Percentiles rank a stretch among this genome's conserved stretches.
Evolutionary conservation across 2,888 invertebrate genomes (phyloP).

Genomic region (Thereva nobilitata): DNA sequence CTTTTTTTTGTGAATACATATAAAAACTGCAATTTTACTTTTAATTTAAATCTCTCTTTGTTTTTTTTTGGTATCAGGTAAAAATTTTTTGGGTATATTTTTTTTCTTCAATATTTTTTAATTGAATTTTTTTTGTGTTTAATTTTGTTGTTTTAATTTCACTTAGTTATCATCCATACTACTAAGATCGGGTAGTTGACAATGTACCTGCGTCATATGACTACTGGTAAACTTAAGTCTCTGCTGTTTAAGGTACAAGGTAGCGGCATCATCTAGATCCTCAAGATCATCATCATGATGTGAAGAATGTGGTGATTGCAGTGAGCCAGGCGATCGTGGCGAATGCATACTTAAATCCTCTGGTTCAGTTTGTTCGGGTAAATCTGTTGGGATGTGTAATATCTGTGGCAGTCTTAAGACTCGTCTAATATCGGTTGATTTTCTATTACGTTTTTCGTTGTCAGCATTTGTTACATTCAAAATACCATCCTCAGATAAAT

Average conservation of each 20-base stretch:
- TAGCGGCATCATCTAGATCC: constrained; percentile 62
- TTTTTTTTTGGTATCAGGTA: no score
- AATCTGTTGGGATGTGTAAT: constrained; percentile 50
- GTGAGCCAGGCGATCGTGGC: constrained; percentile 51
- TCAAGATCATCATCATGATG: constrained; percentile 62
- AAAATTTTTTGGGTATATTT: no score
- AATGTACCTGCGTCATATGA: constrained; percentile 5
- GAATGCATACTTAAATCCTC: constrained; percentile 81
- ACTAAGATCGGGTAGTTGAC: not conserved
- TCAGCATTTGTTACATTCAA: constrained; percentile 48
- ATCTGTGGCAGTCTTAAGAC: constrained; percentile 59
- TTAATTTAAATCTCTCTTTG: no score
- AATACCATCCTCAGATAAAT: constrained; percentile 58
- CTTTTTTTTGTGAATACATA: no score
- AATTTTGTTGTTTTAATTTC: not conserved
- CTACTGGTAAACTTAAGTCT: constrained; percentile 42
- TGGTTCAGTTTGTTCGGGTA: constrained; percentile 88
- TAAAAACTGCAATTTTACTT: no score
- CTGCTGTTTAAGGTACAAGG: constrained; percentile 60
- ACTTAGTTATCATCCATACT: constrained; percentile 3
- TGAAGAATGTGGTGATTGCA: constrained; percentile 59
- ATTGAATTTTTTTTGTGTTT: not conserved
- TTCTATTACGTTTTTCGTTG: constrained; percentile 54
- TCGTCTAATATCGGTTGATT: constrained; percentile 61
- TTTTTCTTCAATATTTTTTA: no score